Percentiles rank a stretch among this genome's conserved stretches.
phyloP scores from a whole-genome alignment of 2,797 vertebrate species.

The Danio choprae region DNA sequence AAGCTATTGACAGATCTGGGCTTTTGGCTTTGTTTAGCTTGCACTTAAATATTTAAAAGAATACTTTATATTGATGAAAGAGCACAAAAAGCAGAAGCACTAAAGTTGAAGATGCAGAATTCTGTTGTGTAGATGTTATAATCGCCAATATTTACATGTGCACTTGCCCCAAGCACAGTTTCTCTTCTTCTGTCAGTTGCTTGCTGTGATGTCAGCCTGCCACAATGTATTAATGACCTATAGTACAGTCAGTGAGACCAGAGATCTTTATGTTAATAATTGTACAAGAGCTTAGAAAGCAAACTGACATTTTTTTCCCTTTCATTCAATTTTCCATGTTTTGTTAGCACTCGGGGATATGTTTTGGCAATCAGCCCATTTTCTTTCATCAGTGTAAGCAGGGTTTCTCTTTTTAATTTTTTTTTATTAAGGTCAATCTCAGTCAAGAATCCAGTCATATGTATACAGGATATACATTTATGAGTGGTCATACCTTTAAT shows the following conservation, averaged over 20 bases:
- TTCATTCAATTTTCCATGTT: neutral
- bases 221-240: neutral
- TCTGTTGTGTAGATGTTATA: neutral
- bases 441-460: constrained; percentile 15
- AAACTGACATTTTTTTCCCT: neutral
- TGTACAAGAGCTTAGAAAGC: constrained; percentile 6
- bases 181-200: neutral
- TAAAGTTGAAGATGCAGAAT: neutral
- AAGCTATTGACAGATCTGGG: neutral
- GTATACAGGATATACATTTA: constrained; percentile 13
- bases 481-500: neutral
- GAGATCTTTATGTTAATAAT: neutral
- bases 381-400: neutral
- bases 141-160: neutral
- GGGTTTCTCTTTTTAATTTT: constrained; percentile 10
- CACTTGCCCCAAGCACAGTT: neutral
- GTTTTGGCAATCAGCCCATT: constrained; percentile 5
- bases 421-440: constrained; percentile 1
- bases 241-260: neutral
- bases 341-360: neutral
- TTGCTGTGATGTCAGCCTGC: constrained; percentile 1
- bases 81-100: neutral
- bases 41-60: neutral
- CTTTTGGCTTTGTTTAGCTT: neutral
- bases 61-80: neutral